Evolutionary conservation across 1,140 invertebrate species (phyloP), one percentile per base, ranked within the genome.

Genomic region (Antheraea mylitta): DNA sequence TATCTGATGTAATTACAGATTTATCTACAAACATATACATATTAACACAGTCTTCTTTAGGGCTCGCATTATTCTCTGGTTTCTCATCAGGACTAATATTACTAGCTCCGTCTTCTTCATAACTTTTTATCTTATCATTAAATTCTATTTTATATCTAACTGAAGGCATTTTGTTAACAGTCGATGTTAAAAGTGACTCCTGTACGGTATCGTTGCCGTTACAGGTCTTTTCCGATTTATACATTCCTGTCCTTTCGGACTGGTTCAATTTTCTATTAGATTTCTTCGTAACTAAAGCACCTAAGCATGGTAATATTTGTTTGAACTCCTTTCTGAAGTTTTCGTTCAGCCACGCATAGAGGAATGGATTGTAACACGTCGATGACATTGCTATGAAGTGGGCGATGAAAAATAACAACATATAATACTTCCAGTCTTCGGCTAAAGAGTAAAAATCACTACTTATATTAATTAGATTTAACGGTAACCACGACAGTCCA

Each of bases 241-340:
- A 90, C 82, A 88, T 89, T 18, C 88, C 89, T 19, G 89, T 91
- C 64, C 86, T 82, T 60, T 91, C 89, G 45, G 84, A 87, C 66
- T 89, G 86, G 63, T 89, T 87, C 53, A 81, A 87, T 72, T 83
- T 90, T 66, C 83, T 81, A 60, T 85, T 90, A 1, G 83, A 74
- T 63, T 81, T 88, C 67, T 85, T 89, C 18, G 79, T 81, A 10
- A 85, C 86, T 67, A 93, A 91, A 19, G 92, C 89, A 68, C 91
- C 92, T 74, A 96, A 96, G 86, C 96, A 97, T 9, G 96, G 96
- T 69, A 97, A 87, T 18, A 87, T 87, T 65, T 96, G 94, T 72
- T 98, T 98, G 85, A 99, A 99, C 87, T 99, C 98, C 88, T 99
- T 99, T 48, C 98, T 95, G 86, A 99, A 99, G 90, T 98, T 99